A percentile compares a stretch with the other conserved stretches of the same genome.
Conservation (phyloP, 2,113 vertebrate species). For the Poeciliopsis prolifica region DNA sequence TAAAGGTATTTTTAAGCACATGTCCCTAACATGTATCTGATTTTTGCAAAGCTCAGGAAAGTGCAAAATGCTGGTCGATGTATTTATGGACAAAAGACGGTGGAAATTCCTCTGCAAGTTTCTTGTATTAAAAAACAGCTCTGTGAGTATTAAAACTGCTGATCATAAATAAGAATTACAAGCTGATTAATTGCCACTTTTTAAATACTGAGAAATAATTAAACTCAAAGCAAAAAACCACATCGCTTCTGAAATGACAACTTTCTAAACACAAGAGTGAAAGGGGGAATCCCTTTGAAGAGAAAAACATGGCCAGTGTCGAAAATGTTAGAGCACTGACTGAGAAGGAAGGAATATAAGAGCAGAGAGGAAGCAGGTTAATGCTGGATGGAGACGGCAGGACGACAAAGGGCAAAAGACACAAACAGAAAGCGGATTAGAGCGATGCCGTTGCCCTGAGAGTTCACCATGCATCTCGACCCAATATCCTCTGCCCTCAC, state of each 20-base stretch:
- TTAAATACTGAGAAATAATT: not conserved
- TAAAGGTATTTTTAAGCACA: too few species aligned
- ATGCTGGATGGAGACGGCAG: slow-evolving; percentile 57
- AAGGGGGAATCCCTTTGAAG: slow-evolving; percentile 9
- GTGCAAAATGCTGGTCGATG: too few species aligned
- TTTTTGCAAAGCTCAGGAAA: too few species aligned
- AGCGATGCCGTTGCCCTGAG: slow-evolving; percentile 72
- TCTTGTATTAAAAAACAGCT: too few species aligned
- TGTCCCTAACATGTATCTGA: not conserved
- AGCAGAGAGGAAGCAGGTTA: slow-evolving; percentile 18
- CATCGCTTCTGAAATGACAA: slow-evolving; percentile 1
- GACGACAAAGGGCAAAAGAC: slow-evolving; percentile 61
- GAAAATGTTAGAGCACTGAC: slow-evolving; percentile 3
- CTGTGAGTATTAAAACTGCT: not conserved
- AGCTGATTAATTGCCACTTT: not conserved
- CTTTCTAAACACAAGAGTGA: slow-evolving; percentile 10
- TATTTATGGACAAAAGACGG: not conserved
- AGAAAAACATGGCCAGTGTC: slow-evolving; percentile 7
- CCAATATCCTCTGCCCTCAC: slow-evolving; percentile 78
- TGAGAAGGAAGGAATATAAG: slow-evolving; percentile 7
- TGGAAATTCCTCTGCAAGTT: too few species aligned
- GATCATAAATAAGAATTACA: not conserved
- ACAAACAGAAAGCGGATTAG: slow-evolving; percentile 65
- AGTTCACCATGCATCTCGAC: slow-evolving; percentile 68
- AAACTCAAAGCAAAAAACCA: not conserved